phyloP scores from a whole-genome alignment of 2,888 invertebrate genomes.

The Drosophila niveifrons region DNA sequence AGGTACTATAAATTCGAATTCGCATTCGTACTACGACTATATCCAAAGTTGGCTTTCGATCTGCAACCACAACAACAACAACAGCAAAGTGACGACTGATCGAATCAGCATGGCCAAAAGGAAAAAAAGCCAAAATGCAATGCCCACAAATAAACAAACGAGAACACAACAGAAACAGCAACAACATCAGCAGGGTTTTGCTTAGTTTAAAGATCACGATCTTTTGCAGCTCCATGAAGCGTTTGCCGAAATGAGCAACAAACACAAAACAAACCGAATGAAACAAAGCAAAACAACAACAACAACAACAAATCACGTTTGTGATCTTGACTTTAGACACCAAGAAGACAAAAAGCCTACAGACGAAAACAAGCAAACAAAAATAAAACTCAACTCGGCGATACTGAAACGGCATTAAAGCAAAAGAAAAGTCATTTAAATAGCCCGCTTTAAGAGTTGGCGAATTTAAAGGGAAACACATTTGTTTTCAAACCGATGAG shows the following conservation, averaged over 20 bases:
- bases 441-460: constrained; percentile 47
- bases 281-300: constrained; percentile 30
- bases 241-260: constrained; percentile 71
- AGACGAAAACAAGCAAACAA: constrained; percentile 25
- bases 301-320: constrained; percentile 74
- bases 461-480: constrained; percentile 50
- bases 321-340: constrained; percentile 79
- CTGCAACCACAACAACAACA: constrained; percentile 15
- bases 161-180: constrained; percentile 35
- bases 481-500: constrained; percentile 52
- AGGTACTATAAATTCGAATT: constrained; percentile 30
- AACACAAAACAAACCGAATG: constrained; percentile 45
- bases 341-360: constrained; percentile 41
- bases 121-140: constrained; percentile 39
- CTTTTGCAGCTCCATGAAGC: constrained; percentile 63
- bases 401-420: constrained; percentile 52
- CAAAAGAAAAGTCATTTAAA: constrained; percentile 75
- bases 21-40: constrained; percentile 17
- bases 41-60: constrained; percentile 26
- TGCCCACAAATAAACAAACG: constrained; percentile 52
- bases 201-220: constrained; percentile 78
- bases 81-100: constrained; percentile 74
- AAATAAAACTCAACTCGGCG: constrained; percentile 41
- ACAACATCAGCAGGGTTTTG: constrained; percentile 50
- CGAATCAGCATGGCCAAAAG: constrained; percentile 64